Conservation (phyloP, 2,888 invertebrate genomes). For the Drosophila atroscutellata region DNA sequence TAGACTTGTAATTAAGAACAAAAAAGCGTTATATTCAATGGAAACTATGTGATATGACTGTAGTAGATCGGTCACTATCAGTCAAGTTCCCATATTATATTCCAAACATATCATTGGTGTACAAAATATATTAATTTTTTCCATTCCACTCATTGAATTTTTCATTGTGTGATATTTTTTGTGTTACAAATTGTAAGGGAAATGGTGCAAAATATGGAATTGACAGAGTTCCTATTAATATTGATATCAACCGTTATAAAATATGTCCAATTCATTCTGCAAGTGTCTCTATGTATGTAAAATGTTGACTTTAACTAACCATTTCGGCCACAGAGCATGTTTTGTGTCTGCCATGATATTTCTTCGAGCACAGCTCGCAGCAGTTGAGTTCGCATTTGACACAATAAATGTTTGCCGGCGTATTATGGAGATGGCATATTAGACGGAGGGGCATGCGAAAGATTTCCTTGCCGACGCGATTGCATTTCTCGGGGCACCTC, state of each 20-base stretch:
- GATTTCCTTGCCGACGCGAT: conserved; percentile 37
- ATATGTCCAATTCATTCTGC: background rate
- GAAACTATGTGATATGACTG: background rate
- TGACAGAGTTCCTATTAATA: background rate
- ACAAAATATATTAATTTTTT: background rate
- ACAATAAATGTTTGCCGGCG: conserved; percentile 64
- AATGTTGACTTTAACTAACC: conserved; percentile 29
- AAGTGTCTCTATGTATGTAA: background rate
- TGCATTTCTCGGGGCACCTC: background rate
- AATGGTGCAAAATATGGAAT: background rate
- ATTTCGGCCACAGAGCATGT: conserved; percentile 14
- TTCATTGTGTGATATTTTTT: background rate
- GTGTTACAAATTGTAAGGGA: background rate
- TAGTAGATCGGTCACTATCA: background rate
- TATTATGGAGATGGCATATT: conserved; percentile 64
- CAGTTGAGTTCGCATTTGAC: conserved; percentile 10
- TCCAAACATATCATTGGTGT: background rate
- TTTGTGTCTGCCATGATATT: conserved; percentile 63
- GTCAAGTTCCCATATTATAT: background rate
- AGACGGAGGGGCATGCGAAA: conserved; percentile 47
- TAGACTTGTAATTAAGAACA: background rate
- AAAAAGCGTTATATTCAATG: background rate
- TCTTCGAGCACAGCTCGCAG: conserved; percentile 64
- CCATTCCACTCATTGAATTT: background rate
- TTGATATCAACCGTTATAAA: background rate